A percentile compares a stretch with the other conserved stretches of the same genome.
Conservation (phyloP, 2,888 invertebrate genomes). For the Chymomyza amoena region DNA sequence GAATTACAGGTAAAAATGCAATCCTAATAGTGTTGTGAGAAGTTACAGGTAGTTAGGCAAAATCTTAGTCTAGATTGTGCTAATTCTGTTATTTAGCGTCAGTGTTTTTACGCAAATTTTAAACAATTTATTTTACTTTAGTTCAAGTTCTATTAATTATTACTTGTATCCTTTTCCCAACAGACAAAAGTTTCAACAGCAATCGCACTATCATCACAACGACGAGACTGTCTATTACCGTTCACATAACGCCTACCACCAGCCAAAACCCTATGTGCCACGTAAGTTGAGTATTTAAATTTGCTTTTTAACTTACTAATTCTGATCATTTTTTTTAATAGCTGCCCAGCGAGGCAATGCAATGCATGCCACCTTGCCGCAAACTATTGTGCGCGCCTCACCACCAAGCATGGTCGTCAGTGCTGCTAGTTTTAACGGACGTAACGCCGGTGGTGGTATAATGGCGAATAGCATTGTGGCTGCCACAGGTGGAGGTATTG, state of each 20-base stretch:
- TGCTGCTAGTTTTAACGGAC: conserved; percentile 73
- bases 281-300: conserved; percentile 46
- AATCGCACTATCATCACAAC: conserved; percentile 76
- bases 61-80: too few relatives aligned
- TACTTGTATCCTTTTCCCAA: not conserved
- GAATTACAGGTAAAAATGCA: conserved; percentile 54
- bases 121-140: not conserved
- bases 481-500: conserved; percentile 59
- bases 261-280: conserved; percentile 77
- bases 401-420: conserved; percentile 73
- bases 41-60: not conserved
- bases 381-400: conserved; percentile 73
- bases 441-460: conserved; percentile 63
- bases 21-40: too few relatives aligned
- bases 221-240: conserved; percentile 77
- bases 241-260: conserved; percentile 75
- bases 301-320: not conserved
- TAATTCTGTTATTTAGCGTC: too few relatives aligned
- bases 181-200: conserved; percentile 75
- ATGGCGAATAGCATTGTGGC: conserved; percentile 67
- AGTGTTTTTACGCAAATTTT: too few relatives aligned
- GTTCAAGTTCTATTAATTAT: not conserved
- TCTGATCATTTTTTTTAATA: conserved; percentile 25
- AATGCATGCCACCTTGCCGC: conserved; percentile 74
- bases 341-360: conserved; percentile 73